Conservation (phyloP, 2,797 vertebrate genomes). For the Gallinago solitaria region DNA sequence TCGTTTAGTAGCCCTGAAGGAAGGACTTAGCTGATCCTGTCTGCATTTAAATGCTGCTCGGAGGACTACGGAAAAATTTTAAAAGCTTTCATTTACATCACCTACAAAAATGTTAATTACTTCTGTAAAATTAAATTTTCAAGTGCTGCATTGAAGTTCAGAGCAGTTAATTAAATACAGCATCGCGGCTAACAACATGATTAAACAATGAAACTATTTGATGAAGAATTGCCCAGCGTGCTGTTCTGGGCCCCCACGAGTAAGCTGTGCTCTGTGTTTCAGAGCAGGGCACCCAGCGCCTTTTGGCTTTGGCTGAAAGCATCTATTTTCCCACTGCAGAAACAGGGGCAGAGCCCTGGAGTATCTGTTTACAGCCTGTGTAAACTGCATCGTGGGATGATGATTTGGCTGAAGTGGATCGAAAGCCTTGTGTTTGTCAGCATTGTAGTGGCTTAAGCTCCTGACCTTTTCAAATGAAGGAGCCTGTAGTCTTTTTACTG, state of each 20-base stretch:
- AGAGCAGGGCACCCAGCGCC: neutral
- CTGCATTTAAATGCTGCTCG: neutral
- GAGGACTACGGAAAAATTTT: neutral
- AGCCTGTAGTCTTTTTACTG: neutral
- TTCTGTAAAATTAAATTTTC: neutral
- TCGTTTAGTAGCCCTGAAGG: neutral
- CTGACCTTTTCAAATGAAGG: conserved; percentile 4
- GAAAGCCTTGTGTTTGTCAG: neutral
- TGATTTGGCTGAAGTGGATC: neutral
- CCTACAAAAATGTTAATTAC: neutral
- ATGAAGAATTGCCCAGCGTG: neutral
- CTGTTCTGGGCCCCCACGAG: conserved; percentile 6
- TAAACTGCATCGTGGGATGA: neutral
- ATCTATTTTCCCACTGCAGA: neutral
- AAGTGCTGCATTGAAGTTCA: neutral
- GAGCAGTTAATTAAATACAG: neutral
- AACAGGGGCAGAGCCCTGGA: neutral
- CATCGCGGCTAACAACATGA: neutral
- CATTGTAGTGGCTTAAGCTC: neutral
- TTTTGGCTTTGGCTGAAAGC: neutral
- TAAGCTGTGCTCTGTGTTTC: neutral
- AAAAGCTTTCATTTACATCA: neutral
- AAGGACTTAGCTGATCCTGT: neutral
- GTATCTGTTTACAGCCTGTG: neutral
- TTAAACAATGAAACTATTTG: neutral